Evolutionary conservation across 2,113 vertebrate species (phyloP).

Genomic region (Perognathus longimembris): DNA sequence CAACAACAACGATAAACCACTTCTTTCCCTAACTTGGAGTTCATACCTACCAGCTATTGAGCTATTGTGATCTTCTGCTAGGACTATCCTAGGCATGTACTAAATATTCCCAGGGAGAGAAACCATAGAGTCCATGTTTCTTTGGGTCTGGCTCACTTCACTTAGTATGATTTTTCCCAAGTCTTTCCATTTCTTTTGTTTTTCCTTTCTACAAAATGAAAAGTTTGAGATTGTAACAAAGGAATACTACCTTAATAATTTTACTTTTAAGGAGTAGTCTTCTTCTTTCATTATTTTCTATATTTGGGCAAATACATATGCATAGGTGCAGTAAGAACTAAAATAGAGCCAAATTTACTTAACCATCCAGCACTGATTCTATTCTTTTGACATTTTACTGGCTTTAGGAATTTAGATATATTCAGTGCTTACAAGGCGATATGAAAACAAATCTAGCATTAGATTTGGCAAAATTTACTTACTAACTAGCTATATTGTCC

Average conservation of each 20-base stretch:
- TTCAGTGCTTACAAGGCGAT: background rate
- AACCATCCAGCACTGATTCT: background rate
- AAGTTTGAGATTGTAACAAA: background rate
- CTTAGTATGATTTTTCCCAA: no score
- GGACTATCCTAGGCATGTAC: no score
- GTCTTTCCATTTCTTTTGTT: no score
- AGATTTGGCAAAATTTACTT: background rate
- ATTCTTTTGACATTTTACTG: background rate
- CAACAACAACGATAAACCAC: no score
- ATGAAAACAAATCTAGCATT: conserved; percentile 18
- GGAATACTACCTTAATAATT: background rate
- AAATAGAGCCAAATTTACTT: background rate
- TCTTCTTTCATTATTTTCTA: background rate
- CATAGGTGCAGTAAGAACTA: background rate
- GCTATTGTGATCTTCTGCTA: no score
- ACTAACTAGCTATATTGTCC: background rate
- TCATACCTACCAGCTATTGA: no score
- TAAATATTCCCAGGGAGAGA: no score
- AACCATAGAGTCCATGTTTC: no score
- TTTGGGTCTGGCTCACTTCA: no score
- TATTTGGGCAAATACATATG: background rate
- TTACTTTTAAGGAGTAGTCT: background rate
- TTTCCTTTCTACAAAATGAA: background rate
- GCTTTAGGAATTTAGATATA: background rate
- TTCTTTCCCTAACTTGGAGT: no score